Percentiles rank a stretch among this genome's conserved stretches.
These are phyloP conservation scores for Pegea sp. DNA, from an alignment of 23 tunicate species.

Conservation along the genomic window DNA sequence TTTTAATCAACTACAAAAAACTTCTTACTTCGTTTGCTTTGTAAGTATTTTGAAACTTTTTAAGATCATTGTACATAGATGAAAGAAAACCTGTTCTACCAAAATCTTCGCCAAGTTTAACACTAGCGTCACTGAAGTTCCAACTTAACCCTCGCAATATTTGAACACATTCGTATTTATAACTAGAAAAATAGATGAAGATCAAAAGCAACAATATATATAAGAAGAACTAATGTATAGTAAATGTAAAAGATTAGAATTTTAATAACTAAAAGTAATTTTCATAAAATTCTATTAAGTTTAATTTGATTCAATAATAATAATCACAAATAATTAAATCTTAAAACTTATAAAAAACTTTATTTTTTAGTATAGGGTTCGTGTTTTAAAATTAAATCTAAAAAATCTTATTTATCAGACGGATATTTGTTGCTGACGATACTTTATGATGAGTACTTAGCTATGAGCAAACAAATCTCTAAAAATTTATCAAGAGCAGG, in stretches of 20 bases:
- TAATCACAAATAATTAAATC: too few relatives aligned
- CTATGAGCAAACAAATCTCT: too few relatives aligned
- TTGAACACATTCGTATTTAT: constrained; percentile 16
- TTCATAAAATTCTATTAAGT: background rate
- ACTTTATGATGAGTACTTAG: too few relatives aligned
- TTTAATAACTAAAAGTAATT: background rate
- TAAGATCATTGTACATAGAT: constrained; percentile 11
- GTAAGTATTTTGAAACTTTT: constrained; percentile 6
- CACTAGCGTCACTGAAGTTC: constrained; percentile 46
- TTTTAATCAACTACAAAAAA: background rate
- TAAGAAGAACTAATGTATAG: background rate
- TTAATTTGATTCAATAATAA: too few relatives aligned
- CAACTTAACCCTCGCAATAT: constrained; percentile 9
- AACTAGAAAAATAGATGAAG: too few relatives aligned
- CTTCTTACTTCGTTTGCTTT: background rate
- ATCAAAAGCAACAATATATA: background rate
- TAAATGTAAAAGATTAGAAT: constrained; percentile 1
- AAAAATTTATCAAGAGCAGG: too few relatives aligned
- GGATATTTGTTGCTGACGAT: too few relatives aligned
- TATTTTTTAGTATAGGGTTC: too few relatives aligned
- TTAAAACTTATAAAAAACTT: too few relatives aligned
- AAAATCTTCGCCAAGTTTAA: constrained; percentile 10
- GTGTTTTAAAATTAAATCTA: too few relatives aligned
- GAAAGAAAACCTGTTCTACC: constrained; percentile 15
- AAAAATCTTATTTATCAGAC: too few relatives aligned